Evolutionary conservation across 2,888 invertebrate species (phyloP).

Genomic region (Caenorhabditis sp.): DNA sequence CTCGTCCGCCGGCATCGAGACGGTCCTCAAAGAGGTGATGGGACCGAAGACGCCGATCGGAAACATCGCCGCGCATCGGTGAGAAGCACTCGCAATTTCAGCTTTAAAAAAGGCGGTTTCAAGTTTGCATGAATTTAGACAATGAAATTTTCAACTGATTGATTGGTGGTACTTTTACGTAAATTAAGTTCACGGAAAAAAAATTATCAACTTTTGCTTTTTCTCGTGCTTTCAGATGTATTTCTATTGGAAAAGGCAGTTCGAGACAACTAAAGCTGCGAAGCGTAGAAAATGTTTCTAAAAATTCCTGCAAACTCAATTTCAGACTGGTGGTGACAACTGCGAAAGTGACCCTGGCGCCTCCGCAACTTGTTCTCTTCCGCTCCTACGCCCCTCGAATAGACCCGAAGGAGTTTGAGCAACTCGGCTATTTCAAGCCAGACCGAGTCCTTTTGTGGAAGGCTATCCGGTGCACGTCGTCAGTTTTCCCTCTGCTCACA

Average conservation of each 20-base stretch:
- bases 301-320: too few relatives aligned
- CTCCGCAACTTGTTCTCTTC: slow-evolving; percentile 59
- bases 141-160: too few relatives aligned
- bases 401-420: slow-evolving; percentile 51
- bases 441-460: slow-evolving; percentile 59
- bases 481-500: slow-evolving; percentile 5
- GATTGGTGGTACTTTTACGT: too few relatives aligned
- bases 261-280: too few relatives aligned
- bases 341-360: slow-evolving; percentile 46
- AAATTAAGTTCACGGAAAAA: too few relatives aligned
- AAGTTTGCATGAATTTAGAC: too few relatives aligned
- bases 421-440: slow-evolving; percentile 61
- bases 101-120: too few relatives aligned
- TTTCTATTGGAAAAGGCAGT: too few relatives aligned
- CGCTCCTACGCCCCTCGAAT: slow-evolving; percentile 60
- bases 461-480: slow-evolving; percentile 60
- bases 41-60: slow-evolving; percentile 51
- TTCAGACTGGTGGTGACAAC: slow-evolving; percentile 60
- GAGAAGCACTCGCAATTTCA: not conserved
- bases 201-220: too few relatives aligned
- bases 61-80: slow-evolving; percentile 47
- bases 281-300: not conserved
- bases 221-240: too few relatives aligned
- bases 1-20: slow-evolving; percentile 52
- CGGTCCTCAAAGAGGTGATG: slow-evolving; percentile 48